A percentile compares a stretch with the other conserved stretches of the same genome.
Conservation (phyloP, 1,140 invertebrate species). For the Caerostris extrusa region DNA sequence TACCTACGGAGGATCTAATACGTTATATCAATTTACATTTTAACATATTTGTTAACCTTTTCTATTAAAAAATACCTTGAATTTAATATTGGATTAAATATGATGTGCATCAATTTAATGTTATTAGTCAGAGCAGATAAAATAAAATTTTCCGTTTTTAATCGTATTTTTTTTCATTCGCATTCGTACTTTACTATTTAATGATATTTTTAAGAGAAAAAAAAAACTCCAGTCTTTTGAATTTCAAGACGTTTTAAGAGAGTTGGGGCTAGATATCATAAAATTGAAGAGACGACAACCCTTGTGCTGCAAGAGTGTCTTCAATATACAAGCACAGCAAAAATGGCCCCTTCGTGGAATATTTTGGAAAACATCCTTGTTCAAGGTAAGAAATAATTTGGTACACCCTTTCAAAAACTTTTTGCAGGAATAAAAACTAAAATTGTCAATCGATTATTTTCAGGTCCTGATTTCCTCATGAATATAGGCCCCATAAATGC, state of each 20-base stretch:
- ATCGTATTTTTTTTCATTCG: no score
- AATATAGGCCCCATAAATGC: background rate
- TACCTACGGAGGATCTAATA: no score
- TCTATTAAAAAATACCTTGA: no score
- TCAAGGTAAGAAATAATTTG: slow-evolving; percentile 31
- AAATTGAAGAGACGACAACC: slow-evolving; percentile 8
- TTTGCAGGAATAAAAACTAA: background rate
- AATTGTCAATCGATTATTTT: background rate
- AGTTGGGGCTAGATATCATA: background rate
- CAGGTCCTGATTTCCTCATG: slow-evolving; percentile 38
- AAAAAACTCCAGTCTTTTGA: background rate
- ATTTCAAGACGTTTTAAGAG: background rate
- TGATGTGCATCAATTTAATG: no score
- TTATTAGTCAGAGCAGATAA: no score
- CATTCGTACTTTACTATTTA: background rate
- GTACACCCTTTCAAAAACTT: no score
- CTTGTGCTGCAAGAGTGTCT: slow-evolving; percentile 13
- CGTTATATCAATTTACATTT: no score
- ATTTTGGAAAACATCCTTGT: slow-evolving; percentile 28
- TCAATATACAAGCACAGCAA: slow-evolving; percentile 43
- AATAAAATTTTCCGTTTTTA: no score
- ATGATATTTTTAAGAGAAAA: background rate
- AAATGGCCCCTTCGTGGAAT: slow-evolving; percentile 51
- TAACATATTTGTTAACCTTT: no score
- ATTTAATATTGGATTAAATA: no score